phyloP scores from a whole-genome alignment of 2,888 invertebrate species.

The Seira ritae region DNA sequence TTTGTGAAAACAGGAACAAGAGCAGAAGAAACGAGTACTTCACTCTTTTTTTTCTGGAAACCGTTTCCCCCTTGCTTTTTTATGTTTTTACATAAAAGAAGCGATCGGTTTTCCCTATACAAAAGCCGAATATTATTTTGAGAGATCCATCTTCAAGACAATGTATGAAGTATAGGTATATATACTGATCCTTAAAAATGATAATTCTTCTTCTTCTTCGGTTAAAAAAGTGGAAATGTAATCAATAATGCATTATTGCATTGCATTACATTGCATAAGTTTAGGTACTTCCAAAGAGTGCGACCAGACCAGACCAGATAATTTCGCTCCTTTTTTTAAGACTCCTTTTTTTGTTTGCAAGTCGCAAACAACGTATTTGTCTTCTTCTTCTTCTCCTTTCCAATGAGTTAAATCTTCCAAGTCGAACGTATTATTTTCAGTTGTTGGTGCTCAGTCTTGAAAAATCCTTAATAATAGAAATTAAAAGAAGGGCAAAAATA shows the following conservation, averaged over 20 bases:
- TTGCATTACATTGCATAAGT: too few species aligned
- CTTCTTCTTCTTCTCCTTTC: not conserved
- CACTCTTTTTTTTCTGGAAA: not conserved
- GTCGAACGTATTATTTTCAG: not conserved
- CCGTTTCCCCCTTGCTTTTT: not conserved
- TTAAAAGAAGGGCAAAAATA: not conserved
- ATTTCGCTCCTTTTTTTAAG: not conserved
- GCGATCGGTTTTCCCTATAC: not conserved
- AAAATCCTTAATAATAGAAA: constrained; percentile 4
- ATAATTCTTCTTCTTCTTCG: not conserved
- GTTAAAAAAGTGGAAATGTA: not conserved
- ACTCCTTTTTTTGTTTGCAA: not conserved
- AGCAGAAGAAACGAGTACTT: not conserved
- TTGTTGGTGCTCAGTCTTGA: not conserved
- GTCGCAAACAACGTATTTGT: constrained; percentile 4
- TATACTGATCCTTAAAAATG: not conserved
- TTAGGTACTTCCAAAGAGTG: too few species aligned
- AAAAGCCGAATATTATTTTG: constrained; percentile 3
- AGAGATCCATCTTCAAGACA: constrained; percentile 1
- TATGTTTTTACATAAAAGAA: constrained; percentile 6
- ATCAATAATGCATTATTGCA: too few species aligned
- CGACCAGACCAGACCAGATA: too few species aligned
- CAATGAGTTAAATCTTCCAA: not conserved
- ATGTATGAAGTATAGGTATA: not conserved
- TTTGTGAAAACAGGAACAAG: not conserved